These are phyloP conservation scores for Sylvilagus floridanus DNA, from an alignment of 2,797 vertebrate genomes.

Conservation along the genomic window DNA sequence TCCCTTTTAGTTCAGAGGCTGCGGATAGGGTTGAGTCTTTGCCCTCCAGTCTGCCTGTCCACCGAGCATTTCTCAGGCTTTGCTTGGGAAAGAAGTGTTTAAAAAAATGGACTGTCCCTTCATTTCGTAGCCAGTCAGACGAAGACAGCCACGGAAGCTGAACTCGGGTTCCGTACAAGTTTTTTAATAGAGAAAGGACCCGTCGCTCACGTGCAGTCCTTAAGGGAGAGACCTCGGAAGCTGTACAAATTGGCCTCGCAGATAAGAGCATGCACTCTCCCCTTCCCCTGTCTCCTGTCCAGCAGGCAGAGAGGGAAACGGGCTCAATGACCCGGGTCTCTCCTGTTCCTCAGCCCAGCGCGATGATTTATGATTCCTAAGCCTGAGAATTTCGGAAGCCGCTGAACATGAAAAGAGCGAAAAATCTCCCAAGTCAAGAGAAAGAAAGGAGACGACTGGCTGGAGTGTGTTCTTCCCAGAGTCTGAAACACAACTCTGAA, in stretches of 20 bases:
- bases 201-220: neutral
- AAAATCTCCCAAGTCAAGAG: constrained; percentile 53
- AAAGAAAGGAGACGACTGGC: constrained; percentile 37
- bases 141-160: neutral
- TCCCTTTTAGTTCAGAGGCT: neutral
- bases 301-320: neutral
- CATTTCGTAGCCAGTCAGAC: neutral
- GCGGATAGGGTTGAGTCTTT: neutral
- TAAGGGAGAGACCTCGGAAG: neutral
- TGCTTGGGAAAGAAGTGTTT: neutral
- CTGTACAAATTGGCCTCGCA: constrained; percentile 28
- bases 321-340: neutral
- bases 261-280: neutral
- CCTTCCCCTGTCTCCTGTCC: constrained; percentile 30
- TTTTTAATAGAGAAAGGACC: neutral
- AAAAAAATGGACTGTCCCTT: neutral
- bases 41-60: neutral
- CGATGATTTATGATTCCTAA: constrained; percentile 44
- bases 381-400: constrained; percentile 58
- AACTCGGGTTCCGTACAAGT: neutral
- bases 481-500: constrained; percentile 61
- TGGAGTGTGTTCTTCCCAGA: neutral
- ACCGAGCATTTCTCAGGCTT: neutral
- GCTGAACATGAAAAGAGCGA: constrained; percentile 51
- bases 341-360: neutral